Conservation (phyloP, 1,140 invertebrate species). For the Ceratina australensis region DNA sequence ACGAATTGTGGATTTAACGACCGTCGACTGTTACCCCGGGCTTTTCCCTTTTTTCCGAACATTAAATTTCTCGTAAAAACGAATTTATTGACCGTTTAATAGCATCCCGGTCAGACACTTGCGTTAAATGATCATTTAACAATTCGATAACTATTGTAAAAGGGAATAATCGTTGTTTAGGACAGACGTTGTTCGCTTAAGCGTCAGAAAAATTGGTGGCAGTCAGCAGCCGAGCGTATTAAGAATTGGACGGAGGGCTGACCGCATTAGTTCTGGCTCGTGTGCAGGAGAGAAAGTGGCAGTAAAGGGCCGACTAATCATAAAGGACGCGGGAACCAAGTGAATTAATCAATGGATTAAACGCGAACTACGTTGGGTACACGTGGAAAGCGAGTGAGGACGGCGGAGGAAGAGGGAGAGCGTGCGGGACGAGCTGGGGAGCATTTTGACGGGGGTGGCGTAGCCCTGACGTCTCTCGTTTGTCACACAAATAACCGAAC, state of each 20-base stretch:
- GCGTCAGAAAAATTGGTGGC: constrained; percentile 59
- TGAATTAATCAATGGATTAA: constrained; percentile 81
- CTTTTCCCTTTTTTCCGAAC: not conserved
- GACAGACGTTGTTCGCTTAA: not conserved
- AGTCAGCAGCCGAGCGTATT: constrained; percentile 48
- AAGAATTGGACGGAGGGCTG: constrained; percentile 59
- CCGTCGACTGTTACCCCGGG: not conserved
- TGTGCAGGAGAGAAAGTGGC: constrained; percentile 62
- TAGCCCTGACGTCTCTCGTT: constrained; percentile 77
- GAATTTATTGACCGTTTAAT: constrained; percentile 9
- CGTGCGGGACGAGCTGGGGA: constrained; percentile 19
- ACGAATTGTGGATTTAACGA: constrained; percentile 57
- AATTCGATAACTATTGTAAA: not conserved
- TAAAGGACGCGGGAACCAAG: constrained; percentile 76
- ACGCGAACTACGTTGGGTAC: constrained; percentile 63
- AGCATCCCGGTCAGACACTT: not conserved
- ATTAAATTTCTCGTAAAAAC: constrained; percentile 18
- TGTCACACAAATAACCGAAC: constrained; percentile 78
- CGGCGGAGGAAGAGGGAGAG: constrained; percentile 25
- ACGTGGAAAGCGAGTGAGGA: constrained; percentile 31
- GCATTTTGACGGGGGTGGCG: constrained; percentile 50
- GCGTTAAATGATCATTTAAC: not conserved
- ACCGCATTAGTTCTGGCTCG: constrained; percentile 72
- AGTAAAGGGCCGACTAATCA: constrained; percentile 74
- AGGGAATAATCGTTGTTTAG: constrained; percentile 56